Evolutionary conservation across 2,888 invertebrate genomes (phyloP).

Genomic region (Callinectes sapidus): DNA sequence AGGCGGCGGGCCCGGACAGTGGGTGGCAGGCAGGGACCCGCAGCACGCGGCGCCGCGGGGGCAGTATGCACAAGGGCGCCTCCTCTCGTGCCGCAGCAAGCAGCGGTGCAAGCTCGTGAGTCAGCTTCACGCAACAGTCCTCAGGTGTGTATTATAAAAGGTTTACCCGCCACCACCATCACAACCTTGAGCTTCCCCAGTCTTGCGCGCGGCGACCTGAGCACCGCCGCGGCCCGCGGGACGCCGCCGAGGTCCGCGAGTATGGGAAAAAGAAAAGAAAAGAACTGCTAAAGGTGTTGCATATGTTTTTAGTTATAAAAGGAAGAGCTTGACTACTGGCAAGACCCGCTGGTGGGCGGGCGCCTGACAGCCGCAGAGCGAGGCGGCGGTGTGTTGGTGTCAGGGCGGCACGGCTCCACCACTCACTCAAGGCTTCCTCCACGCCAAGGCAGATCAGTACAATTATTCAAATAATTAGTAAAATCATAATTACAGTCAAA

Average conservation of each 20-base stretch:
- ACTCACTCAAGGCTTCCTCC: conserved; percentile 6
- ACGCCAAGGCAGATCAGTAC: background rate
- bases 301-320: background rate
- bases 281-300: background rate
- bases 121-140: background rate
- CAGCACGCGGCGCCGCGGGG: background rate
- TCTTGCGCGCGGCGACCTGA: background rate
- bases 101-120: background rate
- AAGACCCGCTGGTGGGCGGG: background rate
- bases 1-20: background rate
- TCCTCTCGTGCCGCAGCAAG: background rate
- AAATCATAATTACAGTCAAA: conserved; percentile 22
- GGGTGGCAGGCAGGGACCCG: background rate
- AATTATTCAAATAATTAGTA: background rate
- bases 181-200: conserved; percentile 9
- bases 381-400: background rate
- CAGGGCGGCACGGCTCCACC: background rate
- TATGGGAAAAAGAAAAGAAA: background rate
- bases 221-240: background rate
- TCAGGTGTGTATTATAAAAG: background rate
- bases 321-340: background rate
- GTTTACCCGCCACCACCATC: background rate
- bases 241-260: background rate
- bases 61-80: background rate
- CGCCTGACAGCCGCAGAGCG: background rate